Percentiles rank a stretch among this genome's conserved stretches.
phyloP scores from a whole-genome alignment of 2,888 invertebrate species.

The Thereva unica region DNA sequence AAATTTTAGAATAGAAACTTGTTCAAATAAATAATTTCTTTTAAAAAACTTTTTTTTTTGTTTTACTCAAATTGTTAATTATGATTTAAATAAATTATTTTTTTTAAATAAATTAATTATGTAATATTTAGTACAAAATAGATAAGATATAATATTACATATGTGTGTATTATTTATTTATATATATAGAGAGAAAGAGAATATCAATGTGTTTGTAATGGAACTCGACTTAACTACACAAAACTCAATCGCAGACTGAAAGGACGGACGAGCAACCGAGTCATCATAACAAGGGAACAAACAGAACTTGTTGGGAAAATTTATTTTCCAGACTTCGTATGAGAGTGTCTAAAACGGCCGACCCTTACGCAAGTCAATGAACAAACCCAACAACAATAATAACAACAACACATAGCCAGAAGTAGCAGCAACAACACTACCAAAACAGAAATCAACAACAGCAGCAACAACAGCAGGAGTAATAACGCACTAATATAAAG shows the following conservation, averaged over 20 bases:
- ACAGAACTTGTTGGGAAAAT: constrained; percentile 42
- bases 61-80: neutral
- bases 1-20: neutral
- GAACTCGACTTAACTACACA: constrained; percentile 55
- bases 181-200: neutral
- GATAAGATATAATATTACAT: constrained; percentile 6
- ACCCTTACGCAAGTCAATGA: constrained; percentile 46
- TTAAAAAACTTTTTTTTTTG: no score
- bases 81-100: neutral
- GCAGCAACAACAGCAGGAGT: no score
- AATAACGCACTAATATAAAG: no score
- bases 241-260: constrained; percentile 60
- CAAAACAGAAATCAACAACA: no score
- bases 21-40: neutral
- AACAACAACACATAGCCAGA: no score
- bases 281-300: constrained; percentile 44
- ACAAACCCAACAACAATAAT: constrained; percentile 11
- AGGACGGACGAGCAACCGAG: constrained; percentile 51
- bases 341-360: constrained; percentile 30
- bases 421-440: no score
- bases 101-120: neutral
- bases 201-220: constrained; percentile 20
- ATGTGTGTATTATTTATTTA: constrained; percentile 5
- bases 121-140: constrained; percentile 10
- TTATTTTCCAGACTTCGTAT: constrained; percentile 34